These are phyloP conservation scores for Phymastichus coffea DNA, from an alignment of 1,140 invertebrate genomes.

Conservation along the genomic window DNA sequence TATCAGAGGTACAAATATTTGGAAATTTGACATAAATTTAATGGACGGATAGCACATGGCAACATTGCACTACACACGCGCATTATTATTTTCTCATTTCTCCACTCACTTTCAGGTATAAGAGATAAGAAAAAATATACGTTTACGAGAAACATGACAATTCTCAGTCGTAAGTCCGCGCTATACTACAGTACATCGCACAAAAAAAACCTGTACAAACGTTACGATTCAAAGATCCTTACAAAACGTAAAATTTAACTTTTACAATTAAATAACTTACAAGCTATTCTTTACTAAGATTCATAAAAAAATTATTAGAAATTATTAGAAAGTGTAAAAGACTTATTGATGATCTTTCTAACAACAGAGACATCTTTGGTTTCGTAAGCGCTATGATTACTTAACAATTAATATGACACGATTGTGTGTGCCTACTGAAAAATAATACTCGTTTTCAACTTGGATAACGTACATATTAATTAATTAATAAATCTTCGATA, in stretches of 20 bases:
- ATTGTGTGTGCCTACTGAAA: too few species aligned
- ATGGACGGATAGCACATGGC: constrained; percentile 10
- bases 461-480: constrained; percentile 23
- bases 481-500: constrained; percentile 47
- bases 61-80: neutral
- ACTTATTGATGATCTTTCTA: neutral
- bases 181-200: neutral
- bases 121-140: neutral
- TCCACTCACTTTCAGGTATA: neutral
- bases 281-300: neutral
- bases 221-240: neutral
- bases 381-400: neutral
- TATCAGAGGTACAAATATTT: too few species aligned
- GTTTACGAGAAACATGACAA: neutral
- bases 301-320: neutral
- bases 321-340: neutral
- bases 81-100: neutral
- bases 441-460: too few species aligned
- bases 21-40: too few species aligned
- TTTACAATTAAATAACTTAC: neutral
- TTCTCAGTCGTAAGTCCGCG: neutral
- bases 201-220: too few species aligned
- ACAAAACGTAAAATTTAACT: neutral
- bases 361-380: neutral
- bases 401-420: too few species aligned